Conservation (phyloP, 2,888 invertebrate species). For the Oscheius sp. region DNA sequence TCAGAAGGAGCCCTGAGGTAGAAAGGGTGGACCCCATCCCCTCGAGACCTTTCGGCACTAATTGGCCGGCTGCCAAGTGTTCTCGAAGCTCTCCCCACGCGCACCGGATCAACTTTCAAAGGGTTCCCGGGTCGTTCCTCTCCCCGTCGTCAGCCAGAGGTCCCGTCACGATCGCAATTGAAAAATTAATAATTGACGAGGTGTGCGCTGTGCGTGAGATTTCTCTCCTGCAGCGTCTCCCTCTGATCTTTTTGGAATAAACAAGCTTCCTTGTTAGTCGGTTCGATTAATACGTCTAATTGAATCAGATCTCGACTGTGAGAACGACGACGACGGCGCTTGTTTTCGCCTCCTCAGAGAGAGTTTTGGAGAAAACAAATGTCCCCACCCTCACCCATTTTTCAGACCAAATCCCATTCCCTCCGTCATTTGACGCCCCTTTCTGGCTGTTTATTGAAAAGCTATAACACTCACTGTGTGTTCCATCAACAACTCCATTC, state of each 20-base stretch:
- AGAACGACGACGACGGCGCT: no score
- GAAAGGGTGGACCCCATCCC: not conserved
- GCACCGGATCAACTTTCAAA: constrained; percentile 24
- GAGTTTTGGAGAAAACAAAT: no score
- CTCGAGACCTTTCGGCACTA: constrained; percentile 14
- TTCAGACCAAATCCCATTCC: no score
- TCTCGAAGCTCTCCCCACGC: not conserved
- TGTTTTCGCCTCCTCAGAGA: not conserved
- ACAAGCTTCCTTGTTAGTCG: no score
- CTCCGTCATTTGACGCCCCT: no score
- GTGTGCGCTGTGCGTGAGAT: not conserved
- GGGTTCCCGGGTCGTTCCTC: not conserved
- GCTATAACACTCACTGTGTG: constrained; percentile 14
- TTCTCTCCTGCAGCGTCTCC: no score
- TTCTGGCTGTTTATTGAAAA: constrained; percentile 14
- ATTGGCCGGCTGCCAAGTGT: constrained; percentile 22
- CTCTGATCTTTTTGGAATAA: no score
- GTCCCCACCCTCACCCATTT: no score
- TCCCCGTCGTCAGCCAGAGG: not conserved
- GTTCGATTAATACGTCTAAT: no score
- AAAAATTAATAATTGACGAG: constrained; percentile 8
- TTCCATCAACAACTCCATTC: no score
- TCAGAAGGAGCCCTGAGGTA: no score
- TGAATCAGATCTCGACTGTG: no score
- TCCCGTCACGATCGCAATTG: not conserved